Base-by-base conservation (phyloP, 2,888 invertebrate genomes). In the Bombyx huttoni region DNA sequence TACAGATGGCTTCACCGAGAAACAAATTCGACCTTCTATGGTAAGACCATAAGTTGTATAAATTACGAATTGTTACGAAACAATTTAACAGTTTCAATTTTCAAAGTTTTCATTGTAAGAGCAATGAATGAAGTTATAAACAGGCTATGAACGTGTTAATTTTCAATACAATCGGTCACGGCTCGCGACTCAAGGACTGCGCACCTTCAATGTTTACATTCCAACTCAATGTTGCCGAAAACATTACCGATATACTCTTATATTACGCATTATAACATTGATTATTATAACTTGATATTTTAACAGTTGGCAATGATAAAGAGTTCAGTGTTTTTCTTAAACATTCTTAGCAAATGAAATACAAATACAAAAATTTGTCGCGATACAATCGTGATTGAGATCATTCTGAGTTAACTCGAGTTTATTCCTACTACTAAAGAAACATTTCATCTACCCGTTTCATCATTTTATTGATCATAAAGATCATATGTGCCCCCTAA, bases 181-280 rank as follows among this genome's bases (percentile, higher is more conserved):
- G 72, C 65, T 63, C 57, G 53, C 61, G 66, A 68, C 63, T 69
- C 75, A 73, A 79, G 76, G 76, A 75, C 75, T 80, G 75, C 59
- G 73, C 66, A 77, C 71, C 68, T 71, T 67, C 67, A 72, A 72
- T 81, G 76, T 81, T 81, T 80, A 70, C 73, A 78, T 75, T 78
- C 65, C 64, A 60, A 64, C 58, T 60, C 59, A 61, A 54, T 61
- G 57, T 65, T 63, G 61, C 64, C 64, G 57, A 73, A 75, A 76
- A 74, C 68, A 73, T 70, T 40, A 66, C 62, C 72, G 65, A 34
- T 46, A 48, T 48, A 33, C 40, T 51, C 34, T 14, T 46, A 40
- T 46, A 40, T 34, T n/a, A 24, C 24, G 24, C 24, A 24, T 24
- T 24, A 24, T 24, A 24, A 24, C 24, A 24, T 24, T 24, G 24